Conservation (phyloP, 2,888 invertebrate species). For the Lamproptera curius region DNA sequence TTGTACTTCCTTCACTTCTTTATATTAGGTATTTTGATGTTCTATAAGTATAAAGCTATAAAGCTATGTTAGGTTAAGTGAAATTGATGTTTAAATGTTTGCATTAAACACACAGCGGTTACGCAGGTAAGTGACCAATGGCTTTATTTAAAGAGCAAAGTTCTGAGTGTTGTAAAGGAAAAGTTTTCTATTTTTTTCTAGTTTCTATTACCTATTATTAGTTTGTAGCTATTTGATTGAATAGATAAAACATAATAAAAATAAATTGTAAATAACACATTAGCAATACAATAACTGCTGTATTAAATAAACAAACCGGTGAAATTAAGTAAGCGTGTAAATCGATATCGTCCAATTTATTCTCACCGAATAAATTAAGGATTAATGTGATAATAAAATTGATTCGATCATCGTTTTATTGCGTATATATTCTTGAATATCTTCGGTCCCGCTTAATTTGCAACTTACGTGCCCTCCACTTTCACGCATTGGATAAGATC, state of each 20-base stretch:
- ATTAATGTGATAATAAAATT: not conserved
- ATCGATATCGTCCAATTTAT: not conserved
- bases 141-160: too few species aligned
- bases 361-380: not conserved
- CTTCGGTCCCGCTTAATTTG: conserved; percentile 12
- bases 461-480: conserved; percentile 17
- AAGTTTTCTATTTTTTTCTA: too few species aligned
- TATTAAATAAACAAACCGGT: too few species aligned
- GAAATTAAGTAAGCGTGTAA: too few species aligned
- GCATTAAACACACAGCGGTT: conserved; percentile 57
- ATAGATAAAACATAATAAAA: too few species aligned
- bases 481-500: conserved; percentile 18
- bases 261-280: too few species aligned
- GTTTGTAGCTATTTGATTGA: too few species aligned
- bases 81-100: conserved; percentile 63
- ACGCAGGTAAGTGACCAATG: conserved; percentile 60
- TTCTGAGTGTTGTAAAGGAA: too few species aligned
- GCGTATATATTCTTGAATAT: conserved; percentile 8
- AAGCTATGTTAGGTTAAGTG: conserved; percentile 36
- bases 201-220: too few species aligned
- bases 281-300: too few species aligned
- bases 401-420: not conserved
- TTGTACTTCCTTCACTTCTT: too few species aligned
- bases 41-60: not conserved
- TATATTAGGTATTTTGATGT: too few species aligned